phyloP scores from a whole-genome alignment of 2,797 vertebrate genomes.

The Varecia variegata region DNA sequence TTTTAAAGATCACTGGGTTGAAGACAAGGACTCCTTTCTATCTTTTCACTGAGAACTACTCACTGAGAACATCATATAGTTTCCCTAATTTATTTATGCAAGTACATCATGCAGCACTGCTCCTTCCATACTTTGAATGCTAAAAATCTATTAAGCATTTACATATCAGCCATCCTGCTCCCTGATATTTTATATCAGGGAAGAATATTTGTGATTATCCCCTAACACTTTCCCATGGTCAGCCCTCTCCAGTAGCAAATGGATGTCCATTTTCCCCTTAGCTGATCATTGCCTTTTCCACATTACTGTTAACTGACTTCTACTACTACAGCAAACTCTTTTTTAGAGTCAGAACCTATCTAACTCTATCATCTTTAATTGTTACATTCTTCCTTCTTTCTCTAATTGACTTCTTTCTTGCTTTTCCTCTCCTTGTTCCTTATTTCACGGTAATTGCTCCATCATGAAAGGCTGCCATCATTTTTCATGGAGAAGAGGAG shows the following conservation, averaged over 20 bases:
- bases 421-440: not conserved
- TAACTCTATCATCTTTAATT: not conserved
- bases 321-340: not conserved
- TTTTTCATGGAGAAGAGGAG: not conserved
- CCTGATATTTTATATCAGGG: not conserved
- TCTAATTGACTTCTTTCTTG: not conserved
- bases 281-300: not conserved
- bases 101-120: not conserved
- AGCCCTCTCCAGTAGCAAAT: not conserved
- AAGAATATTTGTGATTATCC: constrained; percentile 10
- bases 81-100: constrained; percentile 65
- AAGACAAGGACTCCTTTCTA: constrained; percentile 70
- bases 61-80: constrained; percentile 51
- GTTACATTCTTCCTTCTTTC: not conserved
- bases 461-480: not conserved
- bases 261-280: not conserved
- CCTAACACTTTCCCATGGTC: not conserved
- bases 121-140: constrained; percentile 23
- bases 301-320: not conserved
- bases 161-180: constrained; percentile 23
- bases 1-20: constrained; percentile 61
- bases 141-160: constrained; percentile 55
- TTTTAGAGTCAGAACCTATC: not conserved
- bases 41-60: constrained; percentile 58
- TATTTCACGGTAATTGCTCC: not conserved